These are phyloP conservation scores for Erinaceus europaeus DNA, from an alignment of 2,113 vertebrate genomes.

Conservation along the genomic window DNA sequence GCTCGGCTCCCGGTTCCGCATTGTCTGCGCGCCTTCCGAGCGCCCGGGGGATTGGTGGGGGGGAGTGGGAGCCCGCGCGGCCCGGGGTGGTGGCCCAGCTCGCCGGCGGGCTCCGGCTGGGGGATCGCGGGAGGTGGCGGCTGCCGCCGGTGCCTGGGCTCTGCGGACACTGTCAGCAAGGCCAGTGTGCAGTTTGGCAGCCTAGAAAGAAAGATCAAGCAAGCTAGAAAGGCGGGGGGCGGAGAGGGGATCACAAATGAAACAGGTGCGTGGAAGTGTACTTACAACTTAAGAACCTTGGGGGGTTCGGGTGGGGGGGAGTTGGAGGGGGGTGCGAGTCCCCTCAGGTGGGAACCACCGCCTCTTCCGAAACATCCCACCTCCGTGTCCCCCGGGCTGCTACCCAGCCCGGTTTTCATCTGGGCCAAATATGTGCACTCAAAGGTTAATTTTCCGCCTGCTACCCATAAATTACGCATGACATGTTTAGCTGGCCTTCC, in stretches of 20 bases:
- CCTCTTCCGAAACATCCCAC: not conserved
- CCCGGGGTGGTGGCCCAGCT: constrained; percentile 3
- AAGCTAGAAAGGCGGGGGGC: not conserved
- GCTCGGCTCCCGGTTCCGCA: not conserved
- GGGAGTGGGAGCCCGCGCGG: constrained; percentile 26
- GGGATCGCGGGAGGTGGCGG: constrained; percentile 56
- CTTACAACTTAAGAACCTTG: constrained; percentile 47
- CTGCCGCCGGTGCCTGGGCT: constrained; percentile 35
- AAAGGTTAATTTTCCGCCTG: constrained; percentile 86
- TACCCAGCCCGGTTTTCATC: constrained; percentile 51
- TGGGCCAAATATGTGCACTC: constrained; percentile 80
- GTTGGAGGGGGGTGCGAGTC: not conserved
- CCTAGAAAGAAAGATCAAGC: not conserved
- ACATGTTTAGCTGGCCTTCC: constrained; percentile 90
- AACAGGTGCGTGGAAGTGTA: constrained; percentile 74
- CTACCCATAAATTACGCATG: constrained; percentile 88
- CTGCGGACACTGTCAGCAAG: constrained; percentile 56
- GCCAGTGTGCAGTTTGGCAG: not conserved
- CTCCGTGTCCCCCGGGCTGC: not conserved
- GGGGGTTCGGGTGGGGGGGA: not conserved
- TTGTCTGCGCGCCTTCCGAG: not conserved
- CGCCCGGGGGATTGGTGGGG: not conserved
- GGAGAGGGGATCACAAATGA: not conserved
- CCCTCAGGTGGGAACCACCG: not conserved
- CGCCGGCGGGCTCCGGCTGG: not conserved